phyloP scores from a whole-genome alignment of 2,888 invertebrate genomes.

The Girardia tigrina region DNA sequence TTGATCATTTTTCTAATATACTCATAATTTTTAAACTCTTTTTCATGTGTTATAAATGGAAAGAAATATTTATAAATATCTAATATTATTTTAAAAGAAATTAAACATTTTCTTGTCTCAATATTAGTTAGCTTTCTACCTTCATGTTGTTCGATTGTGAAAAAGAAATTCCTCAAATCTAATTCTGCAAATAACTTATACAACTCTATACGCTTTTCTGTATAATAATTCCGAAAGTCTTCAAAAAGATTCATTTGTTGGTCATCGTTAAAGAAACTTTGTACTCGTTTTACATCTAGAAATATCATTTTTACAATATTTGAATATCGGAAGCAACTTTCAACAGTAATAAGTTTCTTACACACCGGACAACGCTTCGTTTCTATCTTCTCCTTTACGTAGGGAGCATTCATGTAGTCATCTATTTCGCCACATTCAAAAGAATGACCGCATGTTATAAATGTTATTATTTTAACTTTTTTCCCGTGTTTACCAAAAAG shows the following conservation, averaged over 20 bases:
- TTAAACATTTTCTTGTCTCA: neutral
- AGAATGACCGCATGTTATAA: conserved; percentile 30
- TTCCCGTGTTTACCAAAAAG: neutral
- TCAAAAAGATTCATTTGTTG: neutral
- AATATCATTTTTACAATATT: neutral
- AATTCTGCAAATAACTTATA: neutral
- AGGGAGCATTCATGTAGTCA: neutral
- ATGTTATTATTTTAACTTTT: neutral
- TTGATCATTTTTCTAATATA: neutral
- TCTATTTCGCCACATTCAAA: conserved; percentile 26
- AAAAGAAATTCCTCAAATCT: neutral
- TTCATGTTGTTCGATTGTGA: neutral
- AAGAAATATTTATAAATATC: neutral
- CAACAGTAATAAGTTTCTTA: neutral
- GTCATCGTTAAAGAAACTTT: neutral
- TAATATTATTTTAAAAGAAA: neutral
- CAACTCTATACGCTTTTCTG: neutral
- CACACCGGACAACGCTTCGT: conserved; percentile 26
- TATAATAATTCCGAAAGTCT: neutral
- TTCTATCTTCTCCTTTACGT: neutral
- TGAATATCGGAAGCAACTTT: conserved; percentile 24
- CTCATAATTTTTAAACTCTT: neutral
- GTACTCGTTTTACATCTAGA: neutral
- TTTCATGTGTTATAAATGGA: neutral
- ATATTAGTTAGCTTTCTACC: neutral